Conservation (phyloP, 2,113 vertebrate species). For the Eulemur rufifrons region DNA sequence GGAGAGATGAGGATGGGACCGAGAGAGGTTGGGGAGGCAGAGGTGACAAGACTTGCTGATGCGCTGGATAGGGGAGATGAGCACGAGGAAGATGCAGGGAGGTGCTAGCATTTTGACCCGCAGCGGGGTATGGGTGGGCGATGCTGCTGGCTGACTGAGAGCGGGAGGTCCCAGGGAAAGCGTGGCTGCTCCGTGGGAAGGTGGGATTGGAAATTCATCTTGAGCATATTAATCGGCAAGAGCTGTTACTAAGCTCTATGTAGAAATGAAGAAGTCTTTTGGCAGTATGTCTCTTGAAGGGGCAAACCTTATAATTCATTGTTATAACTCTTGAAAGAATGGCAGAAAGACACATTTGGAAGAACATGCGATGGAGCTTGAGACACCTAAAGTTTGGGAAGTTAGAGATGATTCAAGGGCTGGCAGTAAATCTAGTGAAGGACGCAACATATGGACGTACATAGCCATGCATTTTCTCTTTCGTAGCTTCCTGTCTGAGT, state of each 20-base stretch:
- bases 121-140: too few relatives aligned
- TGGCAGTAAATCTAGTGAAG: not conserved
- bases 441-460: fast-evolving
- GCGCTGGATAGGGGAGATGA: too few relatives aligned
- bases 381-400: not conserved
- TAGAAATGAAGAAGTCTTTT: not conserved
- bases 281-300: not conserved
- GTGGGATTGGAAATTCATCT: not conserved
- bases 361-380: not conserved
- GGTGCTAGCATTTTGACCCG: not conserved
- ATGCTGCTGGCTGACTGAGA: not conserved
- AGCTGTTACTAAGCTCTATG: not conserved
- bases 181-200: not conserved
- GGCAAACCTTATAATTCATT: not conserved
- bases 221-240: not conserved
- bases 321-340: not conserved
- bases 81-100: not conserved
- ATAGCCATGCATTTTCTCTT: not conserved
- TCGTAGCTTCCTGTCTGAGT: not conserved
- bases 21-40: not conserved
- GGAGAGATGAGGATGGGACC: fast-evolving
- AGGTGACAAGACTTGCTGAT: not conserved
- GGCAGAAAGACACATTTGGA: not conserved
- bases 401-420: not conserved
- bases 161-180: not conserved